These are phyloP conservation scores for Temnothorax rugatulus DNA, from an alignment of 2,888 invertebrate genomes.

Conservation along the genomic window DNA sequence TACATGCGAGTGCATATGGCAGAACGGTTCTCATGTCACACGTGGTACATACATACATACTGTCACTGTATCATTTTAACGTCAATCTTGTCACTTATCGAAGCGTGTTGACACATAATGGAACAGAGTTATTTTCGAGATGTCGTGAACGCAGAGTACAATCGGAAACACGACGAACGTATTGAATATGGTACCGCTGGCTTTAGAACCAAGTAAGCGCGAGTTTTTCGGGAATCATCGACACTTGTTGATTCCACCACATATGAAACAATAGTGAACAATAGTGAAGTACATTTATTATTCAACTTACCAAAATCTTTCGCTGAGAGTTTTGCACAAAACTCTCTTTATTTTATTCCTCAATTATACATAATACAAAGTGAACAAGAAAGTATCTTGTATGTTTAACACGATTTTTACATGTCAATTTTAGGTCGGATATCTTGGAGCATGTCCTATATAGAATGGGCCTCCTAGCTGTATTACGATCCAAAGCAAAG, in stretches of 20 bases:
- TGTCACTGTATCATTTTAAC: neutral
- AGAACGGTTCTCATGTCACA: neutral
- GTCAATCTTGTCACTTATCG: neutral
- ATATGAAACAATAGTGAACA: neutral
- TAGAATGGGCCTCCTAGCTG: slow-evolving; percentile 97
- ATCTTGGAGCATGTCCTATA: slow-evolving; percentile 96
- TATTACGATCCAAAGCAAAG: slow-evolving; percentile 93
- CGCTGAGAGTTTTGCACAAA: neutral
- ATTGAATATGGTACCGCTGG: slow-evolving; percentile 95
- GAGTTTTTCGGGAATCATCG: slow-evolving; percentile 5
- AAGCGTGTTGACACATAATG: slow-evolving; percentile 62
- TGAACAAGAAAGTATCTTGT: neutral
- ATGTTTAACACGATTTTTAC: slow-evolving; percentile 57
- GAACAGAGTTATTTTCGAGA: slow-evolving; percentile 66
- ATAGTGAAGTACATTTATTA: neutral
- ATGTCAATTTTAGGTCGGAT: slow-evolving; percentile 90
- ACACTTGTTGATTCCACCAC: slow-evolving; percentile 17
- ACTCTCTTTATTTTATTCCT: neutral
- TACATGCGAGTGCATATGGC: slow-evolving; percentile 80
- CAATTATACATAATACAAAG: neutral
- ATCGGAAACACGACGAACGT: slow-evolving; percentile 89
- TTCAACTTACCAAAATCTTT: neutral
- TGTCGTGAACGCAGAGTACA: slow-evolving; percentile 92
- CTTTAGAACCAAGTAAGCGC: slow-evolving; percentile 92
- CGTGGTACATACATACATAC: no score